phyloP scores from a whole-genome alignment of 2,888 invertebrate genomes.

The Drosophila merina region DNA sequence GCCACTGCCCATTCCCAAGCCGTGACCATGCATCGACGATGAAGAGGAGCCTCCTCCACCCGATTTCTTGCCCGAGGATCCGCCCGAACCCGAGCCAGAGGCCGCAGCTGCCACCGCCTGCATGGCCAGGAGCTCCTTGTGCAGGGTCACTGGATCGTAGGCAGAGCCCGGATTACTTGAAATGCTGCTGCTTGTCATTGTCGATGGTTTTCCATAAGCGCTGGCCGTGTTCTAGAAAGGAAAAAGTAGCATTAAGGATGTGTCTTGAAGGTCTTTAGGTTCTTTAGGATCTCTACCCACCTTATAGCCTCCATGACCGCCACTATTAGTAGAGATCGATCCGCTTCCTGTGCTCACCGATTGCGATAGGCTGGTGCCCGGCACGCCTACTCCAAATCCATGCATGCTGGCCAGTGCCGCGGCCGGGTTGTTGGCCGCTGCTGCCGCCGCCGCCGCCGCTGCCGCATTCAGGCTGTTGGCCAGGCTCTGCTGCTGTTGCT shows the following conservation, averaged over 20 bases:
- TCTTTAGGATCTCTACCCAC: slow-evolving; percentile 49
- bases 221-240: slow-evolving; percentile 77
- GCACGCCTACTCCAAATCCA: slow-evolving; percentile 76
- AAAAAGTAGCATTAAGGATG: neutral
- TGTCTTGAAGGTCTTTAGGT: neutral
- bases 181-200: slow-evolving; percentile 74
- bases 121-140: slow-evolving; percentile 84
- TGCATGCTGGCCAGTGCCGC: slow-evolving; percentile 81
- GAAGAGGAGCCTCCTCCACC: slow-evolving; percentile 32
- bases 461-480: slow-evolving; percentile 81
- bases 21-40: slow-evolving; percentile 62
- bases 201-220: slow-evolving; percentile 82
- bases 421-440: slow-evolving; percentile 78
- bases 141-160: slow-evolving; percentile 83
- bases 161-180: slow-evolving; percentile 81
- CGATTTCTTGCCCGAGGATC: slow-evolving; percentile 67
- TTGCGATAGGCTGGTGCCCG: slow-evolving; percentile 81
- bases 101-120: slow-evolving; percentile 84
- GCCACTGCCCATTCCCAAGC: slow-evolving; percentile 61
- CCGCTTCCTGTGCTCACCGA: slow-evolving; percentile 73
- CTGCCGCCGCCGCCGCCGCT: slow-evolving; percentile 80
- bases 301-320: slow-evolving; percentile 78
- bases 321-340: slow-evolving; percentile 64
- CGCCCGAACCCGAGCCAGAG: slow-evolving; percentile 68
- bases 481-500: slow-evolving; percentile 81